Conservation (phyloP, 2,113 vertebrate genomes). For the Heliornis fulica region DNA sequence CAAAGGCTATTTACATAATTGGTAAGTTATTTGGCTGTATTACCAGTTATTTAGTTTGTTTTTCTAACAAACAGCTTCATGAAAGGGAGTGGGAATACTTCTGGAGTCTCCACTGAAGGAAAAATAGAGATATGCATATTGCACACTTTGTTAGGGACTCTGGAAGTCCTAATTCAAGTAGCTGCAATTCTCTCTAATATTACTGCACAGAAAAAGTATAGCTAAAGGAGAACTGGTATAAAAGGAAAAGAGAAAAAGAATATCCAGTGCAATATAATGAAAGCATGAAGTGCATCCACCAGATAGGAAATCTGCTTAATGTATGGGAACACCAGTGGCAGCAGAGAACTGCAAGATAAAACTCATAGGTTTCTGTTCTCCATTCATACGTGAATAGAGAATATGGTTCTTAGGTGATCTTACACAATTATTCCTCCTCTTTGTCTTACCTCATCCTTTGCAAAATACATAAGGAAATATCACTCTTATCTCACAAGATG, state of each 20-base stretch:
- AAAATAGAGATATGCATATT: background rate
- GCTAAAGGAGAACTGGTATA: background rate
- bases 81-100: background rate
- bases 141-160: background rate
- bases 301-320: background rate
- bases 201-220: background rate
- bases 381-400: too few relatives aligned
- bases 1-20: background rate
- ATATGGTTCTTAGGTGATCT: background rate
- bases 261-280: background rate
- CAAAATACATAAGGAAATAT: background rate
- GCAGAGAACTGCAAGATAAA: background rate
- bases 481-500: background rate
- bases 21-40: background rate
- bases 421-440: background rate
- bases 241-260: background rate
- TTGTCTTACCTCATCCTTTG: background rate
- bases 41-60: background rate
- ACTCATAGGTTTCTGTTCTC: background rate
- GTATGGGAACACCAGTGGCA: background rate
- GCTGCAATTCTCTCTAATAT: background rate
- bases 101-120: background rate
- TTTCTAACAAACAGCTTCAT: too few relatives aligned
- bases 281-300: background rate
- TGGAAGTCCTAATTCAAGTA: background rate